Evolutionary conservation across 2,888 invertebrate species (phyloP).

Genomic region (Cyclophora punctaria): DNA sequence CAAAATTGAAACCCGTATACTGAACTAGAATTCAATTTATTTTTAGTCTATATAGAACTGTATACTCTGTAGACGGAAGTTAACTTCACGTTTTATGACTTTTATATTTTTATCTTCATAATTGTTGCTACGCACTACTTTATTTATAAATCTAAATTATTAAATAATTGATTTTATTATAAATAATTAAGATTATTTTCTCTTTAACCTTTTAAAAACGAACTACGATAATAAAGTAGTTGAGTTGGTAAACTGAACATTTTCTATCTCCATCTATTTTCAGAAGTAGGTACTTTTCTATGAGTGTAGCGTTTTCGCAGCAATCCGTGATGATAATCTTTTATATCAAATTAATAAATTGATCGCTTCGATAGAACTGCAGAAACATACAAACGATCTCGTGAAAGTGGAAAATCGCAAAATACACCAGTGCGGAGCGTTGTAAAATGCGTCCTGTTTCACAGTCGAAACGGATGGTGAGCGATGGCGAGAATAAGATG

Average conservation of each 20-base stretch:
- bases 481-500: constrained; percentile 76
- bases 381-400: constrained; percentile 59
- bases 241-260: constrained; percentile 59
- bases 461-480: constrained; percentile 73
- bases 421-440: constrained; percentile 65
- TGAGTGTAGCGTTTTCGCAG: constrained; percentile 77
- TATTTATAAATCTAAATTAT: background rate
- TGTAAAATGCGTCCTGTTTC: constrained; percentile 73
- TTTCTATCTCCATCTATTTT: constrained; percentile 81
- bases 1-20: too few relatives aligned
- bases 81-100: constrained; percentile 1
- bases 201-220: background rate
- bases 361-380: constrained; percentile 61
- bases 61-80: constrained; percentile 14
- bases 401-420: constrained; percentile 67
- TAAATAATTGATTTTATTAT: background rate
- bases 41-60: constrained; percentile 1
- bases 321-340: constrained; percentile 79
- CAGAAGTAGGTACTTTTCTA: constrained; percentile 81
- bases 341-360: constrained; percentile 74
- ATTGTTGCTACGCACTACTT: background rate
- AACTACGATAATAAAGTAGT: constrained; percentile 31
- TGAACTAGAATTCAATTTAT: background rate
- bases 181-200: background rate
- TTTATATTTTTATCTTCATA: background rate